Base-by-base conservation (phyloP, 2,113 vertebrate species). In the Istiophorus platypterus region DNA sequence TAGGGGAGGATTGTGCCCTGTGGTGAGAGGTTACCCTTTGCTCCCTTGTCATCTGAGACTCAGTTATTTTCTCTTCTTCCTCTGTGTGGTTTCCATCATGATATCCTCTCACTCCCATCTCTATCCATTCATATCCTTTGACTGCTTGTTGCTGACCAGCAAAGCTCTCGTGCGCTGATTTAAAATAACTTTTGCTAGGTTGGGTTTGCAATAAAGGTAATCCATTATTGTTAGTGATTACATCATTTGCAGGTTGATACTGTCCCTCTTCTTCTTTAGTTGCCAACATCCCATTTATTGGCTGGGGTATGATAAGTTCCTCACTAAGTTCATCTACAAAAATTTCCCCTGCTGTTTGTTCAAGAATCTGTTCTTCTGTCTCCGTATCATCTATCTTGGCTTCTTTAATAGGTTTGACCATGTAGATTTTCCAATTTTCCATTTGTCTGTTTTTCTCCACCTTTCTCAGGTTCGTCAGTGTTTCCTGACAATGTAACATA, bases 401-500 rank as follows among this genome's bases (percentile, higher is more conserved):
- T 7, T 81, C 81, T 57, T n/a, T 14, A n/a, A 26, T 17, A 26
- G 61, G 41, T 65, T 52, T 88, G 22, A 72, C 51, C 20, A 4
- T 22, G 54, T 37, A 78, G 26, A 37, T 49, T 84, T 63, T 85
- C 61, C 71, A 84, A 26, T 78, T 81, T 54, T 88, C 58, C 51
- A 81, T 22, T 49, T 56, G 85, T 81, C 78, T 88, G 63, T 68
- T 75, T 15, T 4, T 76, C 70, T 94, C 92, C 2, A 20, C 75
- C 29, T 81, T 76, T 75, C 93, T 91, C 82, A 92, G 66, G 13
- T 24, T 54, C n/a, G 47, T 76, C 78, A 96, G 88, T 5, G 67
- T 84, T 56, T 82, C 80, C 95, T 96, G 85, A 45, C 22, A 74
- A 89, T 1, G 12, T 67, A 45, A 87, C 10, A 47, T 2, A 65